Conservation (phyloP, 2,113 vertebrate genomes). For the Promerops cafer region DNA sequence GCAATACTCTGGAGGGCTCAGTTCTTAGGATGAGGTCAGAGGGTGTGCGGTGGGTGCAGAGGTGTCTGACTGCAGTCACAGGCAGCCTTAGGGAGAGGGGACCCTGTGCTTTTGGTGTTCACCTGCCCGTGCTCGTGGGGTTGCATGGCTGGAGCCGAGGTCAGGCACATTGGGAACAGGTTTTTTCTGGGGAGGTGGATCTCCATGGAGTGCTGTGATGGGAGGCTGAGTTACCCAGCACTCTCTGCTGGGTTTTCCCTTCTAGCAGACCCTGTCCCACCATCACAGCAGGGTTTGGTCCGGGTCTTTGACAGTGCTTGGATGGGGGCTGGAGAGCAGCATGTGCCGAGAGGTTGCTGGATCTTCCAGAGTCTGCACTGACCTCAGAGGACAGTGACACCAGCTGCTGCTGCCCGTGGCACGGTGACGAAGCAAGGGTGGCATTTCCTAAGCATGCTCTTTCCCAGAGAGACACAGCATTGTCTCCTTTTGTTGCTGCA, state of each 20-base stretch:
- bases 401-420: rapidly evolving
- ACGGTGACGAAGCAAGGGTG: rapidly evolving
- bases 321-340: neutral
- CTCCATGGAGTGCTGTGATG: neutral
- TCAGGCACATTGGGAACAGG: neutral
- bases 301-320: rapidly evolving
- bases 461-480: neutral
- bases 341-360: neutral
- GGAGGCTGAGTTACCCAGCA: neutral
- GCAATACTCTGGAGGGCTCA: rapidly evolving
- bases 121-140: neutral
- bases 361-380: neutral
- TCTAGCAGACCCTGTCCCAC: neutral
- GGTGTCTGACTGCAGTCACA: neutral
- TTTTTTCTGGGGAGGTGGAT: neutral
- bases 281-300: neutral
- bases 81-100: neutral
- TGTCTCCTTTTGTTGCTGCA: neutral
- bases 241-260: neutral
- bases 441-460: rapidly evolving
- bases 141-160: neutral
- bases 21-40: rapidly evolving
- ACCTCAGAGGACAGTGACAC: neutral
- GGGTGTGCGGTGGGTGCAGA: neutral
- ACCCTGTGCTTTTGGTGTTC: neutral